Base-by-base conservation (phyloP, 2,113 vertebrate species). In the Larimichthys crocea region DNA sequence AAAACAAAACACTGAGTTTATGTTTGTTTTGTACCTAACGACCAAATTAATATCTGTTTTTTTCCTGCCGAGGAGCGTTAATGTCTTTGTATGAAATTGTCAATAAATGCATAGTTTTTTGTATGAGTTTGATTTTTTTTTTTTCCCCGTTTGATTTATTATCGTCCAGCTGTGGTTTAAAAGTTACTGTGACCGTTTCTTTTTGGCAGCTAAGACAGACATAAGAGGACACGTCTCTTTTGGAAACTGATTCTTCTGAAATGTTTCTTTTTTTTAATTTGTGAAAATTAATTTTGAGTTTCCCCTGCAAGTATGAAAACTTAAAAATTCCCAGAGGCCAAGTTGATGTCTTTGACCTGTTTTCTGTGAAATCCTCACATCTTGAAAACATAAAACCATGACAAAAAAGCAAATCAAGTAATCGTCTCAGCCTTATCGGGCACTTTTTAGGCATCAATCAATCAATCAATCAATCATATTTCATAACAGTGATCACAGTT, bases 61-160 rank as follows among this genome's bases (percentile, higher is more conserved):
- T 16, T 74, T 84, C 70, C 59, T 65, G 71, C 17, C 3, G 14
- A 50, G 52, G 46, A 48, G 50, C 81, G 48, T 72, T 42, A 3
- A 69, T 74, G 74, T 88, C 74, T 93, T 94, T 94, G 88, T 94
- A 93, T 84, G 42, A 80, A 88, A 83, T 73, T 82, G 76, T 92
- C 74, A 94, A 95, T 94, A 94, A 96, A 96, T 91, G 35, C 76
- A 79, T 72, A 83, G 79, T 90, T 95, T 95, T 35, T 96, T 94
- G 76, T 94, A 95, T 26, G 9, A 31, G 40, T 26, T 24, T 24
- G 24, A 24, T 24, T 24, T 24, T 1, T 24, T 24, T 24, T 24
- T 24, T 46, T 50, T 31, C 77, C 10, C 10, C 5, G 4, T 5
- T 60, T 70, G 5, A 12, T 65, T 63, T 15, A 10, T 74, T n/a